Evolutionary conservation across 2,888 invertebrate species (phyloP).

Genomic region (Andrena bicolor): DNA sequence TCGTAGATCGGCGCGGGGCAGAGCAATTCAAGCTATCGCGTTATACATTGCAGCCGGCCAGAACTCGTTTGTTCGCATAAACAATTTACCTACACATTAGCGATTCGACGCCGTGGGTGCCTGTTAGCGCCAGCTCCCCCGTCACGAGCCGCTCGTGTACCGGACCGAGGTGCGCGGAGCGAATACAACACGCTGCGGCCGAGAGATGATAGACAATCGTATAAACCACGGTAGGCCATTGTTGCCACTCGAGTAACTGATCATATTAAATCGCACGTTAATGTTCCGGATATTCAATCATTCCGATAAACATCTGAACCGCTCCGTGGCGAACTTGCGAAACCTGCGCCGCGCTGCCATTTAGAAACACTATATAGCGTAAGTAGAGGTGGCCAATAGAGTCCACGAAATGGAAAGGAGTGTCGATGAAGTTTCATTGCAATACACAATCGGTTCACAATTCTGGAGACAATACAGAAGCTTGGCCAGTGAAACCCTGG

Average conservation of each 20-base stretch:
- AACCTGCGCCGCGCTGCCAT: not conserved
- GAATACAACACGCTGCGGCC: conserved; percentile 4
- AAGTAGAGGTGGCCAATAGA: not conserved
- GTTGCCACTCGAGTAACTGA: conserved; percentile 23
- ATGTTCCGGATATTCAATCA: conserved; percentile 22
- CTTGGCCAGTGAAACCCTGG: no score
- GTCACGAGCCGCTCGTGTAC: conserved; percentile 47
- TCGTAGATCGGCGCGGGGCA: not conserved
- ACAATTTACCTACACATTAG: conserved; percentile 48
- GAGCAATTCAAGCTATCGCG: conserved; percentile 6
- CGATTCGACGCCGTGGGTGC: conserved; percentile 39
- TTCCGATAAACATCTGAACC: conserved; percentile 21
- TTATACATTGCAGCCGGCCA: not conserved
- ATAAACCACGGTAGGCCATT: conserved; percentile 42
- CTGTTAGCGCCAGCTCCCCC: conserved; percentile 45
- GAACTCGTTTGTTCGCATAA: conserved; percentile 44
- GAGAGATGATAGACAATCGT: conserved; percentile 39
- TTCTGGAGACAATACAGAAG: no score
- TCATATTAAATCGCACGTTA: conserved; percentile 23
- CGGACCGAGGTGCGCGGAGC: conserved; percentile 38
- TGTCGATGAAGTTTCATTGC: no score
- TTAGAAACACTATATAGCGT: not conserved
- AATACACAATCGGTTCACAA: no score
- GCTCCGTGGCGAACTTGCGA: not conserved
- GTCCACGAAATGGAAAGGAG: not conserved